Percentiles rank a stretch among this genome's conserved stretches.
Conservation (phyloP, 1,140 invertebrate species). For the Drosophila repleta region DNA sequence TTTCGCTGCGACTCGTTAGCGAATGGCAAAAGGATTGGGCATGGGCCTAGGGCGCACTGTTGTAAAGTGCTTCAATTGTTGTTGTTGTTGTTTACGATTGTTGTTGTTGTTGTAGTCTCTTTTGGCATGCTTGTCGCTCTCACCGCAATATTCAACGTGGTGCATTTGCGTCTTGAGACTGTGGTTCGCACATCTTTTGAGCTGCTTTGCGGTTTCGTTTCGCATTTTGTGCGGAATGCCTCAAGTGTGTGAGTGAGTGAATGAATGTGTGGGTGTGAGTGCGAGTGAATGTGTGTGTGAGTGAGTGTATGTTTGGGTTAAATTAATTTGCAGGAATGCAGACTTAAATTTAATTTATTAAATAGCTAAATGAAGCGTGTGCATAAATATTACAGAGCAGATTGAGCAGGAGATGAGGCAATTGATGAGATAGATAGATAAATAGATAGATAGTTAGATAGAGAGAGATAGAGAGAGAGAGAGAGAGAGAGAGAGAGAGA, state of each 20-base stretch:
- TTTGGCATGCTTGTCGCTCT: slow-evolving; percentile 42
- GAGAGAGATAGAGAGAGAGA: too few relatives aligned
- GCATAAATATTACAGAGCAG: background rate
- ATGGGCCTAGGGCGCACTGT: background rate
- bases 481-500: too few relatives aligned
- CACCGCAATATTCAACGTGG: slow-evolving; percentile 35
- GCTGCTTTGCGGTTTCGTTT: slow-evolving; percentile 38
- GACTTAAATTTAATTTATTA: slow-evolving; percentile 2
- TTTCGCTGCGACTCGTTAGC: slow-evolving; percentile 21
- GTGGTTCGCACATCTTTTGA: slow-evolving; percentile 34
- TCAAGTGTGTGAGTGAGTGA: too few relatives aligned
- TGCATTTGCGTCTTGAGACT: slow-evolving; percentile 13
- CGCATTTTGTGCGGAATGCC: background rate
- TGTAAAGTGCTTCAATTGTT: background rate
- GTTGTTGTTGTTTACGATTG: slow-evolving; percentile 18
- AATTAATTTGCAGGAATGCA: slow-evolving; percentile 22
- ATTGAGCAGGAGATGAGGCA: too few relatives aligned
- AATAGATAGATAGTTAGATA: too few relatives aligned
- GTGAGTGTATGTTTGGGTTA: background rate
- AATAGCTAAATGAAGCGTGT: background rate
- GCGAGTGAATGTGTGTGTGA: background rate
- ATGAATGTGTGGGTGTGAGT: background rate
- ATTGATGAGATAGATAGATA: too few relatives aligned
- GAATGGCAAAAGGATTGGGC: background rate
- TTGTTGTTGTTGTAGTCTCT: slow-evolving; percentile 13